phyloP scores from a whole-genome alignment of 2,888 invertebrate species.

The Stenodema calcarata region DNA sequence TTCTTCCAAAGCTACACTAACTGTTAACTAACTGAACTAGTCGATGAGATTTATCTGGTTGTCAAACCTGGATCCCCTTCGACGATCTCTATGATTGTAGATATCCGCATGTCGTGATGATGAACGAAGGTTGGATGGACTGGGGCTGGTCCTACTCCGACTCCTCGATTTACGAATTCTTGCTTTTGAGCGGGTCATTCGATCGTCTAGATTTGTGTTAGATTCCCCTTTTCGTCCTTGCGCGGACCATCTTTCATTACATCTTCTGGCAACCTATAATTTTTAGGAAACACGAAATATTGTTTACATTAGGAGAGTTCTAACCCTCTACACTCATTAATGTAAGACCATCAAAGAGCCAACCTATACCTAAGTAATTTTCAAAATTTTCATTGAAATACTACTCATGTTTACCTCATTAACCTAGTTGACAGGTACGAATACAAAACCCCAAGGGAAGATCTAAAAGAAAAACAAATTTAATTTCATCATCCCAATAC shows the following conservation, averaged over 20 bases:
- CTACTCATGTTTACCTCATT: no score
- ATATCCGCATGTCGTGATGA: neutral
- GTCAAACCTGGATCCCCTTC: neutral
- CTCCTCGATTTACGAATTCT: conserved; percentile 1
- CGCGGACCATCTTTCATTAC: neutral
- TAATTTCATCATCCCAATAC: no score
- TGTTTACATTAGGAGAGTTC: no score
- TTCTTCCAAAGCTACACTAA: no score
- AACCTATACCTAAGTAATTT: no score
- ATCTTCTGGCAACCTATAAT: neutral
- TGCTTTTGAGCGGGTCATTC: neutral
- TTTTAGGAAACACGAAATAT: neutral
- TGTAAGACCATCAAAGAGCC: no score
- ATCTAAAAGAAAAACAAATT: no score
- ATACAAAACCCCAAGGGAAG: no score
- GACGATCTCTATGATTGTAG: neutral
- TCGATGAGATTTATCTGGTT: neutral
- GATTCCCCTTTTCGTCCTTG: neutral
- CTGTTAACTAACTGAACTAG: neutral
- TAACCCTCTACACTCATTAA: no score
- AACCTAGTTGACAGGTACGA: no score
- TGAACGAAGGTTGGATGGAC: neutral
- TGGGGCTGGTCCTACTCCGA: neutral
- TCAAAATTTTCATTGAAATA: no score
- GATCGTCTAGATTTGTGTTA: neutral